A percentile compares a stretch with the other conserved stretches of the same genome.
phyloP scores from a whole-genome alignment of 2,113 vertebrate species.

The Coreoperca whiteheadi region DNA sequence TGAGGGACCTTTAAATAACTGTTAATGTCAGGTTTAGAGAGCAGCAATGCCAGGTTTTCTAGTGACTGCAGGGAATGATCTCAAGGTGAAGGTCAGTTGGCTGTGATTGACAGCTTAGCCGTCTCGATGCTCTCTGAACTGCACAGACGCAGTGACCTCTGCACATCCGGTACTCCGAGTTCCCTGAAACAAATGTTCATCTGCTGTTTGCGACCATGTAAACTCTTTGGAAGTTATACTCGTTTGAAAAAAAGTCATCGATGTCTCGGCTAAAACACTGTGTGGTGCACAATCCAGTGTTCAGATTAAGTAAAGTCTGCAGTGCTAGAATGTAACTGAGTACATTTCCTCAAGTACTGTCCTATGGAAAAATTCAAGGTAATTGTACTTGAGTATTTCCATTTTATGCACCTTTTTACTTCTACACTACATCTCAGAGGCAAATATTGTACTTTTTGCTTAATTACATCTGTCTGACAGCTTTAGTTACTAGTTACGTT shows the following conservation, averaged over 20 bases:
- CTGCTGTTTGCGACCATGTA: neutral
- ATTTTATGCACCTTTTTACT: too few relatives aligned
- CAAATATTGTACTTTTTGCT: too few relatives aligned
- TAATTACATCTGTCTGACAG: too few relatives aligned
- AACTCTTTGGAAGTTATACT: neutral
- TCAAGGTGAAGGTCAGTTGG: neutral
- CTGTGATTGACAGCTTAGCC: neutral
- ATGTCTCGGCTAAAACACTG: neutral
- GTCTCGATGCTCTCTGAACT: neutral
- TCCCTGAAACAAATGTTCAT: neutral
- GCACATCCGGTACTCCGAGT: neutral
- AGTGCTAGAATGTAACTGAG: too few relatives aligned
- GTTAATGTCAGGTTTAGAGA: neutral
- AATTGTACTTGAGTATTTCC: too few relatives aligned
- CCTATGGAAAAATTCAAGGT: too few relatives aligned
- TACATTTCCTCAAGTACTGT: too few relatives aligned
- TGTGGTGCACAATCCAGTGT: neutral
- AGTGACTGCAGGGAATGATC: neutral
- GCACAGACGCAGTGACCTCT: neutral
- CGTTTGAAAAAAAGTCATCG: neutral
- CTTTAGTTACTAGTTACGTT: too few relatives aligned
- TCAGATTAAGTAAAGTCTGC: neutral
- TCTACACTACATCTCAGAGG: too few relatives aligned
- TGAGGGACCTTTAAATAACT: slow-evolving; percentile 6
- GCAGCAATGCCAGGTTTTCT: neutral